Base-by-base conservation (phyloP, 2,797 vertebrate genomes). In the Tokudaia tokunoshimensis region DNA sequence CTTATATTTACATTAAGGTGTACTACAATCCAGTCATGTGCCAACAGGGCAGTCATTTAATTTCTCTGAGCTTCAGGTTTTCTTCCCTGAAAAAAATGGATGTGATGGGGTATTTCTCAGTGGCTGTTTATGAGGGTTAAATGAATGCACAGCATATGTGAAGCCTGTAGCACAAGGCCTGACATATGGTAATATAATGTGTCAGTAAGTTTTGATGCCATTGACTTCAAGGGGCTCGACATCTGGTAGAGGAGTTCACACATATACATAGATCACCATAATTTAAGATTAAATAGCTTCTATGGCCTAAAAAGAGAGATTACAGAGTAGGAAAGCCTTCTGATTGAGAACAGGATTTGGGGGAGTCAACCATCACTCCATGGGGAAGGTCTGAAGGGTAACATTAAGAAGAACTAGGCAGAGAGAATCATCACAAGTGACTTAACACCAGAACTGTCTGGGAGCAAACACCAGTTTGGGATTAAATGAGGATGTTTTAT, bases 181-280 rank as follows among this genome's bases (percentile, higher is more conserved):
- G 89, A 55, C 57, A 59, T 41, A 89, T 57, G 34, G 31, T 84
- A 83, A 94, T 80, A 67, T 1, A 70, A 89, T 44, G n/a, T 72
- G 50, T 93, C 94, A 92, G 31, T 91, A 82, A 67, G 37, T 89
- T 86, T 82, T 94, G 82, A 75, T 55, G 47, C 85, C 82, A 26
- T 70, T 89, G 52, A 44, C 85, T 89, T 97, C 81, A 86, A 96
- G 50, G 76, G 57, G 37, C n/a, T 95, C 85, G 87, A 59, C 79
- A 86, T 96, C 78, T 97, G 93, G 93, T 92, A 76, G 84, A 79
- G 11, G 61, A 94, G 83, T 94, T 97, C 93, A 95, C 87, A 95
- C 87, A 92, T 37, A 50, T 83, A 50, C 55, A 61, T 57, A 70
- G 88, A 94, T 92, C 92, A 75, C 61, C 44, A 24, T 89, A 94